Conservation (phyloP, 2,797 vertebrate genomes). For the Chlorospingus semifuscus region DNA sequence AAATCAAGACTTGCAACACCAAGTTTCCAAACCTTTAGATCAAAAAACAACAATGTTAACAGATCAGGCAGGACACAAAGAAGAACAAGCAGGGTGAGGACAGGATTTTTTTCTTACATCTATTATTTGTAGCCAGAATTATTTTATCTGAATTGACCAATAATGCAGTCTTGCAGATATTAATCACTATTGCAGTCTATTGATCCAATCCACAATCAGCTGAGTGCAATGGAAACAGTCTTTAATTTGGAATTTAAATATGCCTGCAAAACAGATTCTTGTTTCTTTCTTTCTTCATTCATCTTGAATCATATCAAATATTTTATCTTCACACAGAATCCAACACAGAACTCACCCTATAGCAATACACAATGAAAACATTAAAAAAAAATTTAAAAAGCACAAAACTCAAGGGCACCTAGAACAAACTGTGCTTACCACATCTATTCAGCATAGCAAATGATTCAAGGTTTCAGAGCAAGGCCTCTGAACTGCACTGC, state of each 20-base stretch:
- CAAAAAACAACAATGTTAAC: background rate
- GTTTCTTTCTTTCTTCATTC: background rate
- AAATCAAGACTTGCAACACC: background rate
- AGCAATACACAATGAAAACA: background rate
- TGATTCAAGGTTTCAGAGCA: background rate
- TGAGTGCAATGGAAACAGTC: background rate
- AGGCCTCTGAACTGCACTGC: background rate
- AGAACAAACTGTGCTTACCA: background rate
- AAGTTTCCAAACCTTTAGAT: background rate
- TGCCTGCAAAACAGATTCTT: background rate
- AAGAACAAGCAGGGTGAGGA: background rate
- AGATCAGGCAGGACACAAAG: background rate
- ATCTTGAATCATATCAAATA: background rate
- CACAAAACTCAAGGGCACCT: background rate
- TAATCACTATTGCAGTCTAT: background rate
- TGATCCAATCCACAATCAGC: background rate
- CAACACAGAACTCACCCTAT: background rate
- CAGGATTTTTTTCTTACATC: background rate
- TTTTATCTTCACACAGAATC: background rate
- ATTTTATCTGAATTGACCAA: background rate
- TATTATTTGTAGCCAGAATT: background rate
- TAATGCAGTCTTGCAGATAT: background rate
- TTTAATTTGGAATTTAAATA: background rate
- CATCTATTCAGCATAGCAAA: background rate
- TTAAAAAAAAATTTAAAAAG: rapidly evolving